Conservation (phyloP, 1,140 invertebrate genomes). For the Phocides pigmalion region DNA sequence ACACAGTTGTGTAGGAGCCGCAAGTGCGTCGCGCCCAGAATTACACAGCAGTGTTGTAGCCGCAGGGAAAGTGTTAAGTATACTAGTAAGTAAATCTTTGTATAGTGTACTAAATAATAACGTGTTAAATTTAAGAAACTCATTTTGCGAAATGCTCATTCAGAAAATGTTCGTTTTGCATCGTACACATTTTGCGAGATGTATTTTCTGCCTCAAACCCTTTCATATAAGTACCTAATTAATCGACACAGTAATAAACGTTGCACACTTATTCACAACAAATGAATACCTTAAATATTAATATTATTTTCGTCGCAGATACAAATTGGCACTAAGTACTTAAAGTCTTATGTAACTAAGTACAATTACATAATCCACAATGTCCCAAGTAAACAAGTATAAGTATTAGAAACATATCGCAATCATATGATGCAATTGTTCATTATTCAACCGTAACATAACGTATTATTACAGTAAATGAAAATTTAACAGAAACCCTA, state of each 20-base stretch:
- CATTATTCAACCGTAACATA: neutral
- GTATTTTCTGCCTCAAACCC: too few species aligned
- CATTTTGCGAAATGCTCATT: too few species aligned
- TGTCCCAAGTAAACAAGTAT: neutral
- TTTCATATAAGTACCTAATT: neutral
- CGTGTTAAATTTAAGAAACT: too few species aligned
- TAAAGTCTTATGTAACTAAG: neutral
- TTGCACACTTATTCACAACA: slow-evolving; percentile 2
- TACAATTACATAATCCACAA: slow-evolving; percentile 5
- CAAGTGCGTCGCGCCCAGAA: too few species aligned
- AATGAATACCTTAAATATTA: slow-evolving; percentile 2
- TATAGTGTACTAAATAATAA: too few species aligned
- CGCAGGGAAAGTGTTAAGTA: too few species aligned
- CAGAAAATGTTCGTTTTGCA: too few species aligned
- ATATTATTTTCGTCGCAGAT: neutral
- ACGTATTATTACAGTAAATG: neutral
- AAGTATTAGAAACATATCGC: neutral
- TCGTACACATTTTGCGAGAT: too few species aligned
- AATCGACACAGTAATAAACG: neutral
- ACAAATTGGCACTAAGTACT: neutral
- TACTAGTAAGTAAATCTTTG: too few species aligned
- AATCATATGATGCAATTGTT: slow-evolving; percentile 5
- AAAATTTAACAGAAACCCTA: neutral
- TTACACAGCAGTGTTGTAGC: too few species aligned
- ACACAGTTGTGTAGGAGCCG: too few species aligned